These are phyloP conservation scores for Solen grandis DNA, from an alignment of 1,140 invertebrate genomes.

Conservation along the genomic window DNA sequence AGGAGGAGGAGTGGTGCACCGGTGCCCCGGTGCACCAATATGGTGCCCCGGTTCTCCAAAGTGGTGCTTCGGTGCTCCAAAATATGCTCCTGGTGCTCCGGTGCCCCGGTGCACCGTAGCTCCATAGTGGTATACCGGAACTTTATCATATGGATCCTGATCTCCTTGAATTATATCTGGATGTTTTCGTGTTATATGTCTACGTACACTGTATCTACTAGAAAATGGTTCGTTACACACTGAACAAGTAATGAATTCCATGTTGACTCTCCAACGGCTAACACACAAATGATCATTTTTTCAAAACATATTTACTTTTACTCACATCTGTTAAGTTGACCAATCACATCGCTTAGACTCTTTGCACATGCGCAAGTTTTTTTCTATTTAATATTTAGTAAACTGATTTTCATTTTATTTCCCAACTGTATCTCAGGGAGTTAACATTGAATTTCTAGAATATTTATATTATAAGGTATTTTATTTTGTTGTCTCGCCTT, in stretches of 20 bases:
- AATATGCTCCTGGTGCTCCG: not conserved
- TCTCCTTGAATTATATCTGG: too few species aligned
- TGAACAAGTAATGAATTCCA: not conserved
- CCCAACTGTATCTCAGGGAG: too few species aligned
- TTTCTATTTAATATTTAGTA: not conserved
- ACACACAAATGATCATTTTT: not conserved
- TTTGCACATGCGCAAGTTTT: conserved; percentile 7
- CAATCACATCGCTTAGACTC: not conserved
- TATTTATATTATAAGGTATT: too few species aligned
- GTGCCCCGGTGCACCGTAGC: not conserved
- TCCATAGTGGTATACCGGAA: not conserved
- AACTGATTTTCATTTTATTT: not conserved
- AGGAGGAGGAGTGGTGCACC: too few species aligned
- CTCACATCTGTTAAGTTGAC: not conserved
- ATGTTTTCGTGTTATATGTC: conserved; percentile 15
- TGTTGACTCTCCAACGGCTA: not conserved
- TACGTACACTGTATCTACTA: not conserved
- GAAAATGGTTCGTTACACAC: not conserved
- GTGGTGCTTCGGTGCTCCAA: not conserved
- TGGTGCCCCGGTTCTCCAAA: too few species aligned
- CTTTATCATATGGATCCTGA: too few species aligned
- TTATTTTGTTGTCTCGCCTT: too few species aligned
- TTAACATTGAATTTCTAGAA: too few species aligned
- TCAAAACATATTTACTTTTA: not conserved
- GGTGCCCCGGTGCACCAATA: too few species aligned